These are phyloP conservation scores for Rugalucina vietnamica DNA, from an alignment of 2,888 invertebrate species.

Conservation along the genomic window DNA sequence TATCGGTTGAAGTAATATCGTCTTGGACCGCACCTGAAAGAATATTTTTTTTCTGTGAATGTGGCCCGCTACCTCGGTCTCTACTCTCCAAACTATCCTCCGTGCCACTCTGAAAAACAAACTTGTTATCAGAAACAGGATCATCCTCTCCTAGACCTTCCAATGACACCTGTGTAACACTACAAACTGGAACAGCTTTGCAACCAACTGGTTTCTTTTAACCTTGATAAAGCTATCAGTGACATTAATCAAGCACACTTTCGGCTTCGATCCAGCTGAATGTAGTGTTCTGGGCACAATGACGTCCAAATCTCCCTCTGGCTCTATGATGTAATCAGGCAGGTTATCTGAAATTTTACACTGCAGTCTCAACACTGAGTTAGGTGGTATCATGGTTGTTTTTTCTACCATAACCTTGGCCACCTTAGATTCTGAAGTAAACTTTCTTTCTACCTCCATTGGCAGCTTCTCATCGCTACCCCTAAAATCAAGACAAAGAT, in stretches of 20 bases:
- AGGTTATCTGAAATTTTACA: conserved; percentile 12
- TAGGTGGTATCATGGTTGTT: conserved; percentile 30
- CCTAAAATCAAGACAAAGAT: not conserved
- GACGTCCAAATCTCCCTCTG: conserved; percentile 9
- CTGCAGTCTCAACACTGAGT: conserved; percentile 25
- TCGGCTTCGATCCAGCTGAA: not conserved
- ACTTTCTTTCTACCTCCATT: not conserved
- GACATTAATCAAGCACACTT: conserved; percentile 23
- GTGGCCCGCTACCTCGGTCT: too few species aligned
- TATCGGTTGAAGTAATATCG: too few species aligned
- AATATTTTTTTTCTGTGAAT: too few species aligned
- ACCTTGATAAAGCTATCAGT: conserved; percentile 11
- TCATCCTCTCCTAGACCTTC: not conserved
- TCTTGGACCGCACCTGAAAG: too few species aligned
- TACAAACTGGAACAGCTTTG: conserved; percentile 1
- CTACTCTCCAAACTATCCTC: too few species aligned
- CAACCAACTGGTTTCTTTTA: conserved; percentile 20
- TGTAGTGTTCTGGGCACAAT: conserved; percentile 29
- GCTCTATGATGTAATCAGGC: conserved; percentile 33
- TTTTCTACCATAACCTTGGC: conserved; percentile 7
- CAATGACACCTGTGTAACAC: not conserved
- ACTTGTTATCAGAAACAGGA: too few species aligned
- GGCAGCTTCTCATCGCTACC: not conserved
- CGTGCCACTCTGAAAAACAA: too few species aligned
- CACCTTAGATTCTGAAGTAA: conserved; percentile 2